phyloP scores from a whole-genome alignment of 2,888 invertebrate genomes.

The Hemicrepidius hirtus region DNA sequence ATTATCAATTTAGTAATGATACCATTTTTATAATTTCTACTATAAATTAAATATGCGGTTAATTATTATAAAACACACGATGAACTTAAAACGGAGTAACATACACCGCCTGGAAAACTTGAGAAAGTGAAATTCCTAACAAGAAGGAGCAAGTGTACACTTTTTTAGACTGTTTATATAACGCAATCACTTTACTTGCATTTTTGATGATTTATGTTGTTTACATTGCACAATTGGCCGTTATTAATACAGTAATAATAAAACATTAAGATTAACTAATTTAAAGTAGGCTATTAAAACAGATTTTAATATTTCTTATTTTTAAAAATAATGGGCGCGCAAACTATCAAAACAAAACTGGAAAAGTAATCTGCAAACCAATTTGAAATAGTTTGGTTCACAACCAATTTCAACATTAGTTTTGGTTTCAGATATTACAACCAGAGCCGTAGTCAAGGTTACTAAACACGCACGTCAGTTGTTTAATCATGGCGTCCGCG shows the following conservation, averaged over 20 bases:
- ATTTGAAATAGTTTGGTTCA: neutral
- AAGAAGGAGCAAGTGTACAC: constrained; percentile 32
- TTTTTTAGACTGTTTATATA: constrained; percentile 38
- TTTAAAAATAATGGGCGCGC: too few relatives aligned
- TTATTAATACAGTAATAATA: neutral
- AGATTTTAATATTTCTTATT: too few relatives aligned
- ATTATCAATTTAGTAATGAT: too few relatives aligned
- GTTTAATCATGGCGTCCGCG: constrained; percentile 54
- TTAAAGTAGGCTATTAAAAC: constrained; percentile 14
- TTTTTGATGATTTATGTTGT: constrained; percentile 30
- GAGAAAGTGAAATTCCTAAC: constrained; percentile 47
- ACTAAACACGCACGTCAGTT: constrained; percentile 29
- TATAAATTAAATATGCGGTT: too few relatives aligned
- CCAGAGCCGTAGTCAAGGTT: constrained; percentile 39
- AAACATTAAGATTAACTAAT: neutral
- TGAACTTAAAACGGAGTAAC: constrained; percentile 14
- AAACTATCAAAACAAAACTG: too few relatives aligned
- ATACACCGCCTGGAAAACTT: constrained; percentile 31
- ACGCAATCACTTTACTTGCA: constrained; percentile 30
- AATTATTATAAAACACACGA: too few relatives aligned
- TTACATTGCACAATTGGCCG: constrained; percentile 7
- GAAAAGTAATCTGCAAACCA: neutral
- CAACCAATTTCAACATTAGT: constrained; percentile 3
- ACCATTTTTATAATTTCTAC: too few relatives aligned
- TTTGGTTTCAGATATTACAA: neutral